A percentile compares a stretch with the other conserved stretches of the same genome.
These are phyloP conservation scores for Sialis lutaria DNA, from an alignment of 2,888 invertebrate species.

Conservation along the genomic window DNA sequence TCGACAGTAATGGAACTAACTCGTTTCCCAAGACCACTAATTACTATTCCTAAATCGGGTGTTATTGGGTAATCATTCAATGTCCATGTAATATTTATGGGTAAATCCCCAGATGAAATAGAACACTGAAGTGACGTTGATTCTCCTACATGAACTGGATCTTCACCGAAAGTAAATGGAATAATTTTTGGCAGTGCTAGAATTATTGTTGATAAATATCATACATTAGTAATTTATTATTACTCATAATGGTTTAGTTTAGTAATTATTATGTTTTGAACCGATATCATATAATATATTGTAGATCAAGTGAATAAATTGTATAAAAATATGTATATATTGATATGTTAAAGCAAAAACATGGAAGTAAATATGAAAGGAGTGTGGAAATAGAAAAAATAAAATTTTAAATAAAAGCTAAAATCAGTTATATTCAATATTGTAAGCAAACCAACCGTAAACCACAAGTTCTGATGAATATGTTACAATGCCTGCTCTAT, in stretches of 20 bases:
- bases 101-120: constrained; percentile 36
- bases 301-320: too few species aligned
- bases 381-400: neutral
- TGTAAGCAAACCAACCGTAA: constrained; percentile 17
- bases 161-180: constrained; percentile 41
- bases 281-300: too few species aligned
- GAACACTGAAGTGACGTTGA: constrained; percentile 31
- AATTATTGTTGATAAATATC: constrained; percentile 14
- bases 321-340: too few species aligned
- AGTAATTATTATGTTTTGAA: too few species aligned
- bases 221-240: too few species aligned
- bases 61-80: constrained; percentile 32
- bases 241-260: too few species aligned
- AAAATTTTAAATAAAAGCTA: neutral
- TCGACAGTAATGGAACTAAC: constrained; percentile 44
- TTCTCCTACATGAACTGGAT: constrained; percentile 28
- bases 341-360: neutral
- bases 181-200: constrained; percentile 45
- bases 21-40: constrained; percentile 27
- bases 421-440: neutral
- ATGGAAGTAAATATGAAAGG: neutral
- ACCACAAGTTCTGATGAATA: constrained; percentile 34
- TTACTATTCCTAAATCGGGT: constrained; percentile 37
- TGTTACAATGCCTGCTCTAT: constrained; percentile 33
- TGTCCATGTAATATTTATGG: constrained; percentile 40